Base-by-base conservation (phyloP, 2,888 invertebrate species). In the Melitaea athalia region DNA sequence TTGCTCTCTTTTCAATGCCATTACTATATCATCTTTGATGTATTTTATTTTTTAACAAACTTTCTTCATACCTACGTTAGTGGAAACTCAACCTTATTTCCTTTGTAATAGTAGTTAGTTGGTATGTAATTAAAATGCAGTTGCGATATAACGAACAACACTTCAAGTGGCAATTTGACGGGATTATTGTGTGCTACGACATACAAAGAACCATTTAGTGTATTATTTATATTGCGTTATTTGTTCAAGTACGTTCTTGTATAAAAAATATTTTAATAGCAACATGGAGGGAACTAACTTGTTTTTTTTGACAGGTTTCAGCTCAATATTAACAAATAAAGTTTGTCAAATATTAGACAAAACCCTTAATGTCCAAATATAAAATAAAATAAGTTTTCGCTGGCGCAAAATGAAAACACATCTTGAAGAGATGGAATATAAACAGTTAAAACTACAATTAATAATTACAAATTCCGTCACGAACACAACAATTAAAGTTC, bases 141-240 rank as follows among this genome's bases (percentile, higher is more conserved):
- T 52, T 11, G 12, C 47, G 14, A 38, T 62, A 64, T 73, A 73
- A 71, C 72, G 68, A 72, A 72, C 72, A 63, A 65, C 68, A 71
- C 62, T 64, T 73, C 61, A 60, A 76, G 74, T 65, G 74, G 64
- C 77, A 77, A 77, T 76, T 77, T 75, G 76, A 76, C 75, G 49
- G 76, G 74, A 76, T 77, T 73, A 73, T 64, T 24, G 38, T 11
- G 57, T 33, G 15, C n/a, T 43, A 50, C 49, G 50, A 65, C 52
- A 50, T 52, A 50, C 50, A 17, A 50, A 50, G 50, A 11, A 50
- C 50, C 15, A 50, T 17, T 50, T 4, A 17, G 15, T 7, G 17
- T 17, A 17, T 50, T 15, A 50, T 50, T 50, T 15, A 50, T 10
- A 50, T 50, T 50, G 10, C 17, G 15, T 17, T 17, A 50, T 17